Evolutionary conservation across 2,797 vertebrate species (phyloP).

Genomic region (Cercopithecus petaurista): DNA sequence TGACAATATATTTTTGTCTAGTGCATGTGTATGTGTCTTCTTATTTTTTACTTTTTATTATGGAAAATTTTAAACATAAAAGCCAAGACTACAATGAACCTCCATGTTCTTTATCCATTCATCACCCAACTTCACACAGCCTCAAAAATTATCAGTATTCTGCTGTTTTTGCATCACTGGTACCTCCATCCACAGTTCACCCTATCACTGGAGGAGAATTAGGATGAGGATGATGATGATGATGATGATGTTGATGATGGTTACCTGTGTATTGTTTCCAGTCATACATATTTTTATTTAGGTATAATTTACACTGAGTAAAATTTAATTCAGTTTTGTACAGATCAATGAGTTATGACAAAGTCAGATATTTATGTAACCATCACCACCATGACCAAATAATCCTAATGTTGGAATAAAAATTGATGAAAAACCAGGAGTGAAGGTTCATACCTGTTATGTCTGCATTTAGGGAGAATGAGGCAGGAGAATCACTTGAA

Average conservation of each 20-base stretch:
- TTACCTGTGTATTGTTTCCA: not conserved
- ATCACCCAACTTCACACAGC: not conserved
- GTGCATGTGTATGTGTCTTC: not conserved
- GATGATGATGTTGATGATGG: not conserved
- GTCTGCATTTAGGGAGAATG: not conserved
- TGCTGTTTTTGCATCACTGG: not conserved
- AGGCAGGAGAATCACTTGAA: not conserved
- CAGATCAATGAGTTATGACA: not conserved
- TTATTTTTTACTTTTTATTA: not conserved
- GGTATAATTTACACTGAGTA: not conserved
- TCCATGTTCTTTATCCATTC: not conserved
- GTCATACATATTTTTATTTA: not conserved
- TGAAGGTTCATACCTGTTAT: not conserved
- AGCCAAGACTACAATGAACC: not conserved
- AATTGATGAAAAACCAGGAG: not conserved
- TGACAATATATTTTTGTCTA: not conserved
- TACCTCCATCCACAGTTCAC: not conserved
- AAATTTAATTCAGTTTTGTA: not conserved
- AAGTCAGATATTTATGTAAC: not conserved
- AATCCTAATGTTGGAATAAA: not conserved
- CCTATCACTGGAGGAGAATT: not conserved
- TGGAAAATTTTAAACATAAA: not conserved
- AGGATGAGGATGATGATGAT: not conserved
- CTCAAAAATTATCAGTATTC: not conserved
- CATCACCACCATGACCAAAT: not conserved